phyloP scores from a whole-genome alignment of 2,797 vertebrate species.

The Phylloscopus collybita region DNA sequence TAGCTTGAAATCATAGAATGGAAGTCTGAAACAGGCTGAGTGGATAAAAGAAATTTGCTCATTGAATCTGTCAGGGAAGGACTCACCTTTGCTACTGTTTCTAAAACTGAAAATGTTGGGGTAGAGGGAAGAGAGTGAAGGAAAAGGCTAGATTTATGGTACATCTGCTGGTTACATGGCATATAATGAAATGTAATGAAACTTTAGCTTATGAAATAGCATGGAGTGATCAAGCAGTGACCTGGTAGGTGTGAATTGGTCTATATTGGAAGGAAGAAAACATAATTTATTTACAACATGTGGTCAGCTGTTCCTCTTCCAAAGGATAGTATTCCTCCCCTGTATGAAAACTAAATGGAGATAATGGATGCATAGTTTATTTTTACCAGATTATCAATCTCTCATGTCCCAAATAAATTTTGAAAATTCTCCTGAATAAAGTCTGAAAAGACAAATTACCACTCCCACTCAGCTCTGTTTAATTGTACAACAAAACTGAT shows the following conservation, averaged over 20 bases:
- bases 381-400: not conserved
- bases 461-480: not conserved
- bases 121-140: not conserved
- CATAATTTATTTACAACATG: not conserved
- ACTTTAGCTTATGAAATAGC: not conserved
- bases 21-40: not conserved
- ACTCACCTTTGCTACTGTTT: not conserved
- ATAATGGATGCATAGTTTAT: not conserved
- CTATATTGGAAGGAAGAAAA: not conserved
- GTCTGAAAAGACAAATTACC: not conserved
- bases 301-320: not conserved
- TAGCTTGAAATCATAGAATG: not conserved
- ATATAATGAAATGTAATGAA: not conserved
- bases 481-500: not conserved
- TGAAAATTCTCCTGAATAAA: not conserved
- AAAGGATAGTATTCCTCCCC: not conserved
- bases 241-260: fast-evolving
- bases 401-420: not conserved
- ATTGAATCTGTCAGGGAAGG: not conserved
- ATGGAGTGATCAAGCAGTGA: not conserved
- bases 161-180: not conserved
- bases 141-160: not conserved
- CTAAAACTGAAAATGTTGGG: not conserved
- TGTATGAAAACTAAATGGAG: not conserved
- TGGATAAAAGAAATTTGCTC: not conserved